Evolutionary conservation across 2,888 invertebrate species (phyloP), one percentile per base, ranked within the genome.

Genomic region (Lucinisca nassula): DNA sequence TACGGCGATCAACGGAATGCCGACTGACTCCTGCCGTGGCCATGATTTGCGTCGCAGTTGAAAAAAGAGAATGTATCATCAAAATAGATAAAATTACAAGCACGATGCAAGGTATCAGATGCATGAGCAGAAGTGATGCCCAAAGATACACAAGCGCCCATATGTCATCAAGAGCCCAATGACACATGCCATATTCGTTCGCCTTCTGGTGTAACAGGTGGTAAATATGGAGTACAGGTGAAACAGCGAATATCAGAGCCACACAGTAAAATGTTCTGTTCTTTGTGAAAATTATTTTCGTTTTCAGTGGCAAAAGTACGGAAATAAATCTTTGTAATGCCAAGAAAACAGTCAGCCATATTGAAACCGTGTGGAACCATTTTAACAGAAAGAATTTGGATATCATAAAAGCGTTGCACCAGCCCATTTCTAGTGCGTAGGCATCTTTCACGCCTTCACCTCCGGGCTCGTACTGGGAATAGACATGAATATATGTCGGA

Each of bases 301-400:
- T 38, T 30, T 45, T 70, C 6, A 85, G 78, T 17, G 88, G 88
- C 32, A 35, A 67, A 0, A 45, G 45, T 0, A 85, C 81, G 8
- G 70, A 81, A 17, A 83, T 40, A 37, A 74, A 91, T 6, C 90
- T 72, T 32, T 91, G 92, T 37, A 92, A 49, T 0, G 85, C 90
- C 0, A 92, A 85, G 27, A 85, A 82, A 10, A 87, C 37, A 21
- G 91, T 92, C 30, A 91, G 76, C 87, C 86, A 92, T 45, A 89
- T 89, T 1, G 92, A 92, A 8, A 84, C 75, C 0, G 89, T 88
- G 55, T 91, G 88, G 38, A 90, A 90, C 12, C 82, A 81, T 35
- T 81, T 82, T 1, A 89, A 85, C 0, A 91, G 27, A 45, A 84
- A 88, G 35, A 79, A 87, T 49, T 84, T 87, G 0, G 84, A 79